Evolutionary conservation across 2,888 invertebrate species (phyloP).

Genomic region (Cyaniris semiargus): DNA sequence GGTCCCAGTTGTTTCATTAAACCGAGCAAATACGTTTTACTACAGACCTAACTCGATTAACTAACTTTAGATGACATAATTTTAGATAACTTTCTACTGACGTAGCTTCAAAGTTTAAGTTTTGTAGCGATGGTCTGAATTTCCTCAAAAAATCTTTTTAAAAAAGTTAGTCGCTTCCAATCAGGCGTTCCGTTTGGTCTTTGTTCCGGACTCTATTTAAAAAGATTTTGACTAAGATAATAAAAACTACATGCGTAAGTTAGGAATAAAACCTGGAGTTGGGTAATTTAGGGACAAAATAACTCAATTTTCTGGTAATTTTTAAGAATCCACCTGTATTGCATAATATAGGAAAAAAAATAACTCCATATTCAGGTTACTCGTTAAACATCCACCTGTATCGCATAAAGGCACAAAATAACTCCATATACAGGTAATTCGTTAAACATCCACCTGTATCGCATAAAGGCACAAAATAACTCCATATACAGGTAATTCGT

Average conservation of each 20-base stretch:
- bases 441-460: background rate
- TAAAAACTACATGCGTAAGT: no score
- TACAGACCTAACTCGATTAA: background rate
- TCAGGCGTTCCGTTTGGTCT: no score
- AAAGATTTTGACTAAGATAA: no score
- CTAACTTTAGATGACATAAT: background rate
- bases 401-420: no score
- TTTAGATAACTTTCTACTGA: background rate
- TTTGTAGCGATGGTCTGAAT: background rate
- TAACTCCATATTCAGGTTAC: background rate
- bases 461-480: no score
- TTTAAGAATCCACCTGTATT: background rate
- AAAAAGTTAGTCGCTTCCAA: no score
- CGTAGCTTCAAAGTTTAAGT: background rate
- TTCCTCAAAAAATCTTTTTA: background rate
- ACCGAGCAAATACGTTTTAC: slow-evolving; percentile 13
- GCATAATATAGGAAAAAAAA: background rate
- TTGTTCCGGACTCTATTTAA: no score
- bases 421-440: background rate
- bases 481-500: background rate
- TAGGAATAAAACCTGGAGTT: no score
- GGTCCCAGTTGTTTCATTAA: slow-evolving; percentile 29
- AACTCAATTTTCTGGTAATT: background rate
- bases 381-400: background rate
- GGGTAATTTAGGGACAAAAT: background rate